Base-by-base conservation (phyloP, 2,888 invertebrate genomes). In the Agrotis clavis region DNA sequence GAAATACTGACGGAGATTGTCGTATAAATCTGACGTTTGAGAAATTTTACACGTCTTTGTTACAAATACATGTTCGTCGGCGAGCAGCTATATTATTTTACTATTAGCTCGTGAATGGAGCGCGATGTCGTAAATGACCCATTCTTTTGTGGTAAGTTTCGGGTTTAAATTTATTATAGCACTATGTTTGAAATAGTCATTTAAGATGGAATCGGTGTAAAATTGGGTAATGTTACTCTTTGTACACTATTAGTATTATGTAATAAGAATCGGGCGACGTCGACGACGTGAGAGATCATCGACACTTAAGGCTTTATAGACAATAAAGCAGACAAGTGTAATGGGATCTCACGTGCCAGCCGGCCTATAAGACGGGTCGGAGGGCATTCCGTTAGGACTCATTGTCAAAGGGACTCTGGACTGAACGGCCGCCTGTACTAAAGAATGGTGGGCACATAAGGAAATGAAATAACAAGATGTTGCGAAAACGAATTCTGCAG, bases 1-100 rank as follows among this genome's bases (percentile, higher is more conserved):
- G 91, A 92, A 93, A 93, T 91, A 92, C 90, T 88, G 92, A 90
- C 90, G 78, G 85, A 89, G 84, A 92, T 93, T 90, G 90, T 90
- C 90, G 86, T 92, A 94, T 95, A 94, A 94, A 94, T 94, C 91
- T 90, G 91, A 93, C 90, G 91, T 92, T 92, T 91, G 93, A 93
- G 93, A 94, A 94, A 95, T 95, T 94, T 94, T 94, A 95, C 95
- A 94, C 93, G 87, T 92, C 93, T 92, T 91, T 93, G 94, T 94
- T 91, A 93, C 91, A 92, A 91, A 94, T 92, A 91, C 91, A 92
- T 91, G 91, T 90, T 90, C 88, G 91, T 91, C 89, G 89, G 87
- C 86, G 83, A 82, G 86, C 79, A 84, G 91, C 88, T 90, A 91
- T 94, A 93, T 93, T 93, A 93, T 93, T 93, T 93, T 90, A 92